Percentiles rank a stretch among this genome's conserved stretches.
Conservation (phyloP, 2,113 vertebrate species). For the Ia io region DNA sequence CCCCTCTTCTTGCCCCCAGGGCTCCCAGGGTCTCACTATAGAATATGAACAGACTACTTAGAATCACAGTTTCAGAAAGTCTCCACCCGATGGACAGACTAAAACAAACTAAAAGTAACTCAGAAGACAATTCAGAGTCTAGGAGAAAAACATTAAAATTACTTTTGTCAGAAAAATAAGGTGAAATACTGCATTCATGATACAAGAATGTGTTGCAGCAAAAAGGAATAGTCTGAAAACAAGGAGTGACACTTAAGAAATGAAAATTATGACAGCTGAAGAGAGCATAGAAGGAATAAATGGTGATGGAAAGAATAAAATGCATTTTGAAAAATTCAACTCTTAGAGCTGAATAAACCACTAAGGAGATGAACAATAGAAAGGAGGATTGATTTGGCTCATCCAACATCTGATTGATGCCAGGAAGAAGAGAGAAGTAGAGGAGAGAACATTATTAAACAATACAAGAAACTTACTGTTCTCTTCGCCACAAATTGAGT, state of each 20-base stretch:
- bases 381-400: not conserved
- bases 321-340: not conserved
- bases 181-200: not conserved
- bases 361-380: not conserved
- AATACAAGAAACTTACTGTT: not conserved
- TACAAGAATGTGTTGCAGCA: not conserved
- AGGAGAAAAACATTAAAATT: not conserved
- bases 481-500: not conserved
- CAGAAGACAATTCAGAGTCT: not conserved
- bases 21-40: not conserved
- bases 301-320: too few species aligned
- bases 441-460: not conserved
- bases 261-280: not conserved
- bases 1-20: too few species aligned
- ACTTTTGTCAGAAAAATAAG: not conserved
- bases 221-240: not conserved
- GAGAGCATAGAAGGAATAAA: too few species aligned
- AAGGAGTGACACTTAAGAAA: not conserved
- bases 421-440: not conserved
- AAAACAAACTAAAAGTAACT: not conserved
- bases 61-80: not conserved
- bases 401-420: not conserved
- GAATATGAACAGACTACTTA: not conserved
- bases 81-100: not conserved
- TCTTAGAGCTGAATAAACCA: not conserved